Conservation (phyloP, 1,140 invertebrate species). For the Brachionus rotundiformis region DNA sequence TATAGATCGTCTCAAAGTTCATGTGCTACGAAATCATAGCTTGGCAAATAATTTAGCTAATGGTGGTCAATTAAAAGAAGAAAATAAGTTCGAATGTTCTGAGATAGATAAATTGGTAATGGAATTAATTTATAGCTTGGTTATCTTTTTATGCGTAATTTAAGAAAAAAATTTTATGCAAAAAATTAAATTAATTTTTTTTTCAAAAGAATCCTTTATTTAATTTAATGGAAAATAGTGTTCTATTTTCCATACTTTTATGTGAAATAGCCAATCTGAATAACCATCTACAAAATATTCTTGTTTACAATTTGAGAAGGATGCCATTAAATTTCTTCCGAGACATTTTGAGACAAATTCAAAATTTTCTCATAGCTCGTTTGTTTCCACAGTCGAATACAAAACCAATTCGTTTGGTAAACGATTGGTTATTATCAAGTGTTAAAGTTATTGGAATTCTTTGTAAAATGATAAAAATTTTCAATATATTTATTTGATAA, state of each 20-base stretch:
- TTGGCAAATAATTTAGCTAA: neutral
- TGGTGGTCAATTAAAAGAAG: neutral
- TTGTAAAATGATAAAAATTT: neutral
- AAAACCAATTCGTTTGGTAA: neutral
- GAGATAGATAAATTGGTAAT: neutral
- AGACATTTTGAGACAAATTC: slow-evolving; percentile 43
- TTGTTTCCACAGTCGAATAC: neutral
- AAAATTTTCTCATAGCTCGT: neutral
- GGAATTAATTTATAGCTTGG: neutral
- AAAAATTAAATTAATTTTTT: neutral
- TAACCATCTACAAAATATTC: slow-evolving; percentile 23
- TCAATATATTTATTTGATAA: neutral
- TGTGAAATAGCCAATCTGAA: slow-evolving; percentile 25
- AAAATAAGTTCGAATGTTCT: neutral
- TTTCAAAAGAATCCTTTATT: slow-evolving; percentile 43
- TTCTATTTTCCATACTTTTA: slow-evolving; percentile 22
- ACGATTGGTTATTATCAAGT: slow-evolving; percentile 25
- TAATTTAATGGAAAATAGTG: neutral
- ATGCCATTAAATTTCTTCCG: slow-evolving; percentile 46
- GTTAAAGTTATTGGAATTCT: slow-evolving; percentile 31
- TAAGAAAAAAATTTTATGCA: neutral
- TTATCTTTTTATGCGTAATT: slow-evolving; percentile 32
- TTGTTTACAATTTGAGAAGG: slow-evolving; percentile 37
- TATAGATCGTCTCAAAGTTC: slow-evolving; percentile 34
- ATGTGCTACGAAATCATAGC: neutral